These are phyloP conservation scores for Leptopilina myrica DNA, from an alignment of 2,888 invertebrate genomes.

Conservation along the genomic window DNA sequence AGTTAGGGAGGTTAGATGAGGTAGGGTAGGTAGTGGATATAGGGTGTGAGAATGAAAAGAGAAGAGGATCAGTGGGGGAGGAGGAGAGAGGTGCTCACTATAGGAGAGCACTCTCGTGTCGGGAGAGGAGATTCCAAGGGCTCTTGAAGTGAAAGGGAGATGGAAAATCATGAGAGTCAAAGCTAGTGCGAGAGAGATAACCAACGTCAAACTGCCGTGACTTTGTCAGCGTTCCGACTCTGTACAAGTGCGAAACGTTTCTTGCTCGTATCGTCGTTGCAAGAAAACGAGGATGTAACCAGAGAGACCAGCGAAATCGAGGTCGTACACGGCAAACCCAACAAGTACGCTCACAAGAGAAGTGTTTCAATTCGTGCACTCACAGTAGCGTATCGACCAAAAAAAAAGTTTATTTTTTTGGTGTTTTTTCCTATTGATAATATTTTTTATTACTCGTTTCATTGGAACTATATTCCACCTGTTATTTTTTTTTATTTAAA, in stretches of 20 bases:
- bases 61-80: conserved; percentile 42
- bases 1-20: conserved; percentile 28
- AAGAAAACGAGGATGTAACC: conserved; percentile 60
- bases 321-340: conserved; percentile 39
- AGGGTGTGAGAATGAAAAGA: conserved; percentile 45
- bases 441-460: not conserved
- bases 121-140: conserved; percentile 72
- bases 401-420: not conserved
- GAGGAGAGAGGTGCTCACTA: conserved; percentile 33
- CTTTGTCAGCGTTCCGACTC: conserved; percentile 71
- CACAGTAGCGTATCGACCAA: conserved; percentile 32
- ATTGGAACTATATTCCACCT: no score
- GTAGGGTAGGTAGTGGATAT: conserved; percentile 18
- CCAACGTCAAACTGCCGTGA: conserved; percentile 64
- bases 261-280: conserved; percentile 65
- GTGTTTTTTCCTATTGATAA: not conserved
- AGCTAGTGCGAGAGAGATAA: conserved; percentile 50
- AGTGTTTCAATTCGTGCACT: conserved; percentile 33
- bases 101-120: conserved; percentile 66
- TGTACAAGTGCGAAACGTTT: conserved; percentile 65
- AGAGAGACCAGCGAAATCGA: conserved; percentile 55
- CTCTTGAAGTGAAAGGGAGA: conserved; percentile 66
- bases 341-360: conserved; percentile 33
- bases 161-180: conserved; percentile 47
- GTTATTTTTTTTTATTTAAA: no score